Base-by-base conservation (phyloP, 23 tunicate species). In the Trididemnum miniatum region DNA sequence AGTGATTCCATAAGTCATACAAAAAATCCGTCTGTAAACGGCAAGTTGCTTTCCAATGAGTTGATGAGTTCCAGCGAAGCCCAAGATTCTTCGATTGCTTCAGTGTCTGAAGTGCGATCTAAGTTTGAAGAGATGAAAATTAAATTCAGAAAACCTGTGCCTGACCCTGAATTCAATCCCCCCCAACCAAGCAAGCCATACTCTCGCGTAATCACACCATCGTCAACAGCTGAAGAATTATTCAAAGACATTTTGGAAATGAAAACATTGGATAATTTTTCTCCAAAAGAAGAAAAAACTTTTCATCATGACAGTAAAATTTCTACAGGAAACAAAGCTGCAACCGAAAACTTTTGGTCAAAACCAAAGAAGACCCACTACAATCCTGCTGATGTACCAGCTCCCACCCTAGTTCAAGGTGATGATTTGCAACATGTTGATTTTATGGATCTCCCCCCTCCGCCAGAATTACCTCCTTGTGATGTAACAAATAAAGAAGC, bases 181-280 rank as follows among this genome's bases (percentile, higher is more conserved):
- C 76, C 65, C 1, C 74, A 7, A 12, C 1, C 35, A 0, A 9
- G 22, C 20, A 49, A 40, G 2, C 20, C 40, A 31, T 20, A n/a
- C 1, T 2, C 31, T 0, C 28, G 31, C 3, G 44, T 35, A 33
- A 63, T 63, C 31, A 63, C 79, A 12, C 23, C 29, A 28, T 33
- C 50, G 26, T 50, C 77, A 7, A 71, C 67, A 1, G 89, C 89
- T 23, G 72, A 77, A 71, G 83, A 85, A 25, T 59, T 85, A 28
- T 85, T 85, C 34, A 85, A 85, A 51, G 89, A 85, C 51, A 85
- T 85, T 31, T 77, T 85, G 50, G 83, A 78, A 35, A 77, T 85
- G 89, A 77, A 77, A 22, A 65, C 39, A 26, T 54, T 85, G 15
- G 83, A 85, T 9, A 26, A 49, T 23, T 65, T 85, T 71, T 63